phyloP scores from a whole-genome alignment of 2,113 vertebrate species.

The Sprattus sprattus region DNA sequence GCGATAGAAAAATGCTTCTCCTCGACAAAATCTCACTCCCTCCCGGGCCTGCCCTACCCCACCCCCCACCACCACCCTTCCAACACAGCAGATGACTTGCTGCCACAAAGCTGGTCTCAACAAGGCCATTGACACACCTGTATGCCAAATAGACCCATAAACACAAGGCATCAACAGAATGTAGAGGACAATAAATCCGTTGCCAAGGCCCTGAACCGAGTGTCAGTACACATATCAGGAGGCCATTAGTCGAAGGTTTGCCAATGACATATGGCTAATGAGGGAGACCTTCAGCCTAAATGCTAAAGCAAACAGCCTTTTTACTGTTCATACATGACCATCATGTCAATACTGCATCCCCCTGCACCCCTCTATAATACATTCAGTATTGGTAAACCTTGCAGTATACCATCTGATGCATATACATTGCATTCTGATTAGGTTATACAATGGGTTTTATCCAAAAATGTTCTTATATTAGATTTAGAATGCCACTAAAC shows the following conservation, averaged over 20 bases:
- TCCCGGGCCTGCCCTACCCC: background rate
- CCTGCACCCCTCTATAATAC: background rate
- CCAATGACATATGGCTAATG: conserved; percentile 21
- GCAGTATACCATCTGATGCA: background rate
- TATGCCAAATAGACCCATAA: conserved; percentile 65
- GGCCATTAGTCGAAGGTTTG: background rate
- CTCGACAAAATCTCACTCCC: conserved; percentile 6
- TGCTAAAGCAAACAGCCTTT: background rate
- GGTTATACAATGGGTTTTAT: too few relatives aligned
- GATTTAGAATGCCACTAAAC: too few relatives aligned
- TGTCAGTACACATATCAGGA: conserved; percentile 25
- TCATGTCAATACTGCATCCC: background rate
- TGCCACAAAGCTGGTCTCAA: conserved; percentile 45
- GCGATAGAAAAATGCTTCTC: conserved; percentile 35
- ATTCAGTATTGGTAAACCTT: background rate
- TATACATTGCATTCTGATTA: background rate
- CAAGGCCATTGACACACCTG: conserved; percentile 47
- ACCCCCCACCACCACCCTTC: background rate
- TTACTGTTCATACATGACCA: background rate
- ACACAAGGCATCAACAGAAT: conserved; percentile 64
- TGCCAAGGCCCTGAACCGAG: conserved; percentile 13
- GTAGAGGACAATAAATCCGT: conserved; percentile 58
- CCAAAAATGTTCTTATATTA: too few relatives aligned
- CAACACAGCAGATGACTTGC: conserved; percentile 48
- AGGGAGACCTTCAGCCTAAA: conserved; percentile 11